Evolutionary conservation across 2,113 vertebrate genomes (phyloP).

Genomic region (Eclectus roratus): DNA sequence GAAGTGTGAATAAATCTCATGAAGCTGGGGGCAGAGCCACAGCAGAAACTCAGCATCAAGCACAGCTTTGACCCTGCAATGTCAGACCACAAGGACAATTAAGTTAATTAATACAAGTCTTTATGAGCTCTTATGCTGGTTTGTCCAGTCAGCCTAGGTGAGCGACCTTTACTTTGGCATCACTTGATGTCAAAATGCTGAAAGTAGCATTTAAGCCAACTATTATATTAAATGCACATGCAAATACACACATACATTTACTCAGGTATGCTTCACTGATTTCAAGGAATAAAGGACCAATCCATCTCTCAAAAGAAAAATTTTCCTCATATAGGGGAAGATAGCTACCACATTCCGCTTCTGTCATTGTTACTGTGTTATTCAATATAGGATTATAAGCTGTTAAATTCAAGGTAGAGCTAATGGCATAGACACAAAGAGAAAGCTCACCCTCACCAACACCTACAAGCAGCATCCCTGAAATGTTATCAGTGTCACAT

Average conservation of each 20-base stretch:
- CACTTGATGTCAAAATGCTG: neutral
- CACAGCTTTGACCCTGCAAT: neutral
- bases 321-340: neutral
- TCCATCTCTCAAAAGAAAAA: neutral
- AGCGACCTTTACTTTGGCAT: neutral
- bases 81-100: neutral
- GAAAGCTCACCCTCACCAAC: neutral
- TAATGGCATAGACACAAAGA: neutral
- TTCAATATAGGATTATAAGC: neutral
- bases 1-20: neutral
- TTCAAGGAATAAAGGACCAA: neutral
- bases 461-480: neutral
- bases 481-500: neutral
- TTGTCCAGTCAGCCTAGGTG: neutral
- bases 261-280: neutral
- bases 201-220: neutral
- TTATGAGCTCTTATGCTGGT: neutral
- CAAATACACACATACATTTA: neutral
- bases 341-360: neutral
- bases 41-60: neutral
- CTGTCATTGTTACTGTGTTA: neutral
- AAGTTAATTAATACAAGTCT: constrained; percentile 27
- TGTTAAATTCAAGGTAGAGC: neutral
- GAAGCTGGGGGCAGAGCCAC: neutral
- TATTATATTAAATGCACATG: neutral